Conservation (phyloP, 2,888 invertebrate genomes). For the Crepidodera aurea region DNA sequence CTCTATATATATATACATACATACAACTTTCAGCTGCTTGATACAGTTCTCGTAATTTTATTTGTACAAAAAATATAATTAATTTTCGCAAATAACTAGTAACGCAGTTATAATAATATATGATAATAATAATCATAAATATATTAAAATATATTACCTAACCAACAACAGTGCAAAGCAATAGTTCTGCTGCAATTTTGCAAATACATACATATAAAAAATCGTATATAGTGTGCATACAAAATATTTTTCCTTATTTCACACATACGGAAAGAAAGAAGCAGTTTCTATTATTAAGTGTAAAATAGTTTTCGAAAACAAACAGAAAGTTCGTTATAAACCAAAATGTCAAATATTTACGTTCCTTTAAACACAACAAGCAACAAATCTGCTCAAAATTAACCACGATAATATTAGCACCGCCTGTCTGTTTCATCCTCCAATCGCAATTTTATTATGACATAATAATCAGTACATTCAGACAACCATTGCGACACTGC, state of each 20-base stretch:
- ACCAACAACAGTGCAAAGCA: conserved; percentile 58
- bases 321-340: conserved; percentile 28
- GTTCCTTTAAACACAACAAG: conserved; percentile 50
- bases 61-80: conserved; percentile 53
- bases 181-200: conserved; percentile 39
- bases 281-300: conserved; percentile 45
- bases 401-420: conserved; percentile 54
- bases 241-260: conserved; percentile 53
- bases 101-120: conserved; percentile 50
- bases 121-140: conserved; percentile 53
- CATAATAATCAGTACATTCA: conserved; percentile 20
- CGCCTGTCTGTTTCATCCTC: conserved; percentile 45
- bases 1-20: conserved; percentile 37
- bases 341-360: conserved; percentile 26
- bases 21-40: conserved; percentile 36
- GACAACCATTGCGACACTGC: conserved; percentile 22
- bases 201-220: conserved; percentile 41
- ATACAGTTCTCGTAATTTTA: conserved; percentile 38
- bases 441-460: conserved; percentile 12
- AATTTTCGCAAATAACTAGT: conserved; percentile 51
- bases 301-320: conserved; percentile 40
- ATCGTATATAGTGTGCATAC: conserved; percentile 53
- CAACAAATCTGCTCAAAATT: conserved; percentile 52
- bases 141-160: conserved; percentile 55
- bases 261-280: conserved; percentile 56